These are phyloP conservation scores for Platyscapa corneri DNA, from an alignment of 1,140 invertebrate genomes.

Conservation along the genomic window DNA sequence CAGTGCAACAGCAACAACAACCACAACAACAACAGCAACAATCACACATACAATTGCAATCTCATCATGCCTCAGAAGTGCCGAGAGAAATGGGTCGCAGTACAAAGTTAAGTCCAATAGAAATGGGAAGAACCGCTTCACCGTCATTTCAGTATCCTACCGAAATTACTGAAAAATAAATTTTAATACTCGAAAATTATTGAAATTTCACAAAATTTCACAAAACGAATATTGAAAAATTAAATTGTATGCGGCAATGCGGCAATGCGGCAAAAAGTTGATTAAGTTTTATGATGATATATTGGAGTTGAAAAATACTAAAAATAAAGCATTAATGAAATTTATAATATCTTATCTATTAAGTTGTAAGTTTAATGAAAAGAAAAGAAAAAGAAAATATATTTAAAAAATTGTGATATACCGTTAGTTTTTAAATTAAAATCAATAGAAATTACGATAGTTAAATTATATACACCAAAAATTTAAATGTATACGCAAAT, in stretches of 20 bases:
- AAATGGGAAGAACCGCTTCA: neutral
- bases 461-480: conserved; percentile 13
- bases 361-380: conserved; percentile 33
- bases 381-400: conserved; percentile 31
- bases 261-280: too few relatives aligned
- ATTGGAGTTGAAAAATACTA: neutral
- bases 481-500: neutral
- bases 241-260: neutral
- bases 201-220: neutral
- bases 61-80: conserved; percentile 2
- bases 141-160: conserved; percentile 15
- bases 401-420: conserved; percentile 53
- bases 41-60: neutral
- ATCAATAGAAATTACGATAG: conserved; percentile 34
- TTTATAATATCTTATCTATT: conserved; percentile 27
- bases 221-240: neutral
- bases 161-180: conserved; percentile 32
- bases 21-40: neutral
- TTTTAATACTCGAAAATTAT: neutral
- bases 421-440: conserved; percentile 41
- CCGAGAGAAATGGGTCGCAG: conserved; percentile 32
- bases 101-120: conserved; percentile 47
- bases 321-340: conserved; percentile 33
- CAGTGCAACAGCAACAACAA: neutral
- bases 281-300: neutral